Evolutionary conservation across 2,797 vertebrate species (phyloP), one percentile per base, ranked within the genome.

Genomic region (Myripristis jacobus): DNA sequence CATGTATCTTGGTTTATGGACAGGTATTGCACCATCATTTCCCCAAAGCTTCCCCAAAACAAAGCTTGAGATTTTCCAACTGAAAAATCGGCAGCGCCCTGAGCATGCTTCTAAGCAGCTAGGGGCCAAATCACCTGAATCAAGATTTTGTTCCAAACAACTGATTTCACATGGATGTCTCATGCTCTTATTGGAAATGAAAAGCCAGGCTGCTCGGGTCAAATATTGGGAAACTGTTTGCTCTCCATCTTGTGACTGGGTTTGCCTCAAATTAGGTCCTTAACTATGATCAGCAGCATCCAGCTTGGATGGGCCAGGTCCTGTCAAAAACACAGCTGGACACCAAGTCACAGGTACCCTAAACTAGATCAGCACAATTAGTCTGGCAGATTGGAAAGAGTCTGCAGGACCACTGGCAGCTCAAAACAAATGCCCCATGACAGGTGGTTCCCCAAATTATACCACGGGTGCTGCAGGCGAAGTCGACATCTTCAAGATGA

Each of bases 171-270:
- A 84, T 12, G 52, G 52, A 67, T 15, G 58, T 81, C 82, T 36
- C 84, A 79, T 83, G 76, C 77, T 62, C 57, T 68, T 70, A 55
- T 59, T 70, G 44, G 56, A 75, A 66, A 80, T 53, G 15, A 58
- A 50, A 48, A 8, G 61, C 54, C 21, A 24, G 38, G 3, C 27
- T 4, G 1, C 25, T 19, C 43, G 36, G 62, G 61, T 75, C 62
- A 61, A 58, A 27, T 38, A 84, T 70, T 66, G 69, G 62, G 34
- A 67, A 66, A 83, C 80, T 64, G 71, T 73, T 61, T 38, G 58
- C 3, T 54, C 48, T 70, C 57, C 48, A 86, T 84, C 90, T 90
- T 88, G 85, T 91, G 91, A 91, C 85, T 66, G 75, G 55, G 55
- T 56, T 66, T 25, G 70, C 62, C 70, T 77, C 82, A 69, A 85